Conservation (phyloP, 2,888 invertebrate genomes). For the Nymphalis urticae region DNA sequence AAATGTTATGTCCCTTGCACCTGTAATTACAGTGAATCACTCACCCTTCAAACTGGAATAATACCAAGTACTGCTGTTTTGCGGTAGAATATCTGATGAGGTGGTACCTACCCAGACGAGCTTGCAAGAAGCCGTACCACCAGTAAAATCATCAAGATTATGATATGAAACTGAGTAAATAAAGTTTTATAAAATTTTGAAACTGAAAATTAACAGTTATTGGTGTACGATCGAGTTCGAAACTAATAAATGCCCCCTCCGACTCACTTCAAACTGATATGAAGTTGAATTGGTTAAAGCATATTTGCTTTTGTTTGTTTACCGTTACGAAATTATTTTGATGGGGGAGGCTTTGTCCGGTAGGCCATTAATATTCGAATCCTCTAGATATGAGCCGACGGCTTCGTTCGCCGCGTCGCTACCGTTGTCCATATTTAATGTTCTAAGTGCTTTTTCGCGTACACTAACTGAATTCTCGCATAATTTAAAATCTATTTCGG, state of each 20-base stretch:
- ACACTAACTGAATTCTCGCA: conserved; percentile 45
- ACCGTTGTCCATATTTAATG: conserved; percentile 69
- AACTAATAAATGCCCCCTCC: conserved; percentile 21
- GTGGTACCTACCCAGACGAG: too few relatives aligned
- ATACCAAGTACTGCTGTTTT: too few relatives aligned
- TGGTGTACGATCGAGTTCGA: conserved; percentile 21
- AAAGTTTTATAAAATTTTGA: conserved; percentile 10
- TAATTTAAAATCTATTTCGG: conserved; percentile 44
- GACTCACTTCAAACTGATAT: conserved; percentile 19
- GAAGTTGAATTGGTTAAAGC: neutral
- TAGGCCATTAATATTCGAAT: conserved; percentile 44
- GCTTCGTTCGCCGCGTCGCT: conserved; percentile 39
- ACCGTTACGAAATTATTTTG: conserved; percentile 14
- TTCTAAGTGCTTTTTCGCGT: conserved; percentile 72
- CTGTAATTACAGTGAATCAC: too few relatives aligned
- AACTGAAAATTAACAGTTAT: conserved; percentile 22
- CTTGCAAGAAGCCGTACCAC: too few relatives aligned
- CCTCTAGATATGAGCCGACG: conserved; percentile 52
- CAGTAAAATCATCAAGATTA: neutral
- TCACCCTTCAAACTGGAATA: too few relatives aligned
- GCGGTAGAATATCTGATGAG: too few relatives aligned
- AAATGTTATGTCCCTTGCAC: too few relatives aligned
- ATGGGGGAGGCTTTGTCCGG: conserved; percentile 26
- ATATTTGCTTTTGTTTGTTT: conserved; percentile 16
- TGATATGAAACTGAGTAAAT: neutral